Conservation (phyloP, 2,888 invertebrate species). For the Heteropelma amictum region DNA sequence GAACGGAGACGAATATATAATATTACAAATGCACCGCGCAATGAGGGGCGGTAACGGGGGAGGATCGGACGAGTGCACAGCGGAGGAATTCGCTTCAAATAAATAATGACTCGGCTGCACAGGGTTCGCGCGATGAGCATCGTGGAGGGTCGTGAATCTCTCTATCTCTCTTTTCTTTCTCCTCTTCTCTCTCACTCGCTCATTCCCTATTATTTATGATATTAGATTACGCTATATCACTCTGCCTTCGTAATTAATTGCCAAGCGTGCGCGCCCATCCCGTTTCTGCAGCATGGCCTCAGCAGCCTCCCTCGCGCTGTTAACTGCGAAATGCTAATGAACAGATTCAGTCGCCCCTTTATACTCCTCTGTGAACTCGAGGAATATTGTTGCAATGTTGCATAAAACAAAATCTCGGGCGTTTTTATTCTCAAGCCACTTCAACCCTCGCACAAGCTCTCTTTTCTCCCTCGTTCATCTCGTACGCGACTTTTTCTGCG, state of each 20-base stretch:
- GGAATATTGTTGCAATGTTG: conserved; percentile 35
- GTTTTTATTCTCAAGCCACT: conserved; percentile 21
- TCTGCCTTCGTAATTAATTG: conserved; percentile 68
- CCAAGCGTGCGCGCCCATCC: conserved; percentile 51
- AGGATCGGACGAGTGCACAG: conserved; percentile 1
- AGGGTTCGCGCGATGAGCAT: conserved; percentile 18
- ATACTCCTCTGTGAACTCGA: conserved; percentile 35
- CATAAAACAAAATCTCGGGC: conserved; percentile 22
- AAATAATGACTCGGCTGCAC: conserved; percentile 63
- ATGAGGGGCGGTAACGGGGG: conserved; percentile 13
- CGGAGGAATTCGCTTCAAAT: conserved; percentile 59
- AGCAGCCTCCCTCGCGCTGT: conserved; percentile 53
- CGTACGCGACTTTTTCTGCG: no score
- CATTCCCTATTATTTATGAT: conserved; percentile 67
- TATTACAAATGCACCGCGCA: background rate
- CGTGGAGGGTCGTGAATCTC: conserved; percentile 20
- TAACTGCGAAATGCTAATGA: conserved; percentile 67
- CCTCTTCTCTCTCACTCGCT: conserved; percentile 27
- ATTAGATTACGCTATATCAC: conserved; percentile 68
- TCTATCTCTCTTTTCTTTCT: conserved; percentile 10
- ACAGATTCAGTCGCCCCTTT: conserved; percentile 60
- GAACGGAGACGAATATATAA: no score
- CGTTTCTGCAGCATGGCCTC: conserved; percentile 50
- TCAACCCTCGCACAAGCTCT: no score
- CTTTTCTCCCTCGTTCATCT: no score